Base-by-base conservation (phyloP, 2,797 vertebrate species). In the Diceros bicornis region DNA sequence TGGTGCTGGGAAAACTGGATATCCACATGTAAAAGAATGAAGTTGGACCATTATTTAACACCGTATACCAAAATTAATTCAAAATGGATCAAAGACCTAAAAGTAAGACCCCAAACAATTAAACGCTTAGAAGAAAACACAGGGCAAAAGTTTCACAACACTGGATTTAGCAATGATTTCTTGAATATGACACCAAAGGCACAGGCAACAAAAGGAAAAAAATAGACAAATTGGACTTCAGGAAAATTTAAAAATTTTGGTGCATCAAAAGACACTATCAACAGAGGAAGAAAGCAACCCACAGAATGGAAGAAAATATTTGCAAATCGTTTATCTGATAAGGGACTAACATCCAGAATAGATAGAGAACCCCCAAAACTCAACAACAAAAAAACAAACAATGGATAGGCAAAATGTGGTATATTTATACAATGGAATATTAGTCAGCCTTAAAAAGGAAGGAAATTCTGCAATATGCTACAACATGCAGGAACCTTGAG, bases 371-470 rank as follows among this genome's bases (percentile, higher is more conserved):
- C 14, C 50, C 13, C 14, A 52, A 52, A 52, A 52, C 50, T 52
- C 50, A 52, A 52, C 50, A 52, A 52, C 16, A 41, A 57, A 61
- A 61, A 37, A 7, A 18, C 52, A 61, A 37, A 74, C 32, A 57
- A 47, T 55, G 52, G 47, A 37, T 64, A 75, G 84, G 77, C 37
- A 84, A 69, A 75, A 90, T n/a, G 20, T 44, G 55, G 55, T 55
- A 13, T n/a, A 71, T 27, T 62, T 17, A 78, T n/a, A 83, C 23
- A 83, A n/a, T 25, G 47, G 47, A 69, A 11, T 84, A 89, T 44
- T 83, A 75, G 25, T 96, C 37, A 64, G 62, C 23, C 71, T 84
- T 89, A 69, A 47, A 75, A 84, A 93, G 69, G 55, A 90, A 77
- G 21, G 50, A 77, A n/a, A 77, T 77, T 84, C n/a, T 50, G 47